These are phyloP conservation scores for Ambastaia sidthimunki DNA, from an alignment of 2,797 vertebrate genomes.

Conservation along the genomic window DNA sequence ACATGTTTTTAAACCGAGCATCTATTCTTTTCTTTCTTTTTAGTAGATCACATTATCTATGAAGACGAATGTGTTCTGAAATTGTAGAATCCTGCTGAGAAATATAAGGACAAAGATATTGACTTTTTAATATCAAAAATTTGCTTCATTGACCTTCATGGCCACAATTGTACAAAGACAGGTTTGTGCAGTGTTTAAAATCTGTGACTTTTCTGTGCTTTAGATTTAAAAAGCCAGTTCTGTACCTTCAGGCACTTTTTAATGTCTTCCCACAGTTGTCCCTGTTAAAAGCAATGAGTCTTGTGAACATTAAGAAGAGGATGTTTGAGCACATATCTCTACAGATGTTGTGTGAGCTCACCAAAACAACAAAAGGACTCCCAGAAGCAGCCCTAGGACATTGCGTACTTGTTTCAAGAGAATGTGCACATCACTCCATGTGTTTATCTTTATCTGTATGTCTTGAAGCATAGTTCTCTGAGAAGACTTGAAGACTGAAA, in stretches of 20 bases:
- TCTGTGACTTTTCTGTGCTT: slow-evolving; percentile 7
- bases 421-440: slow-evolving; percentile 69
- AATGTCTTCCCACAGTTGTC: slow-evolving; percentile 67
- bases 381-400: slow-evolving; percentile 68
- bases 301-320: slow-evolving; percentile 67
- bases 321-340: slow-evolving; percentile 68
- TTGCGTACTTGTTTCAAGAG: slow-evolving; percentile 72
- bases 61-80: too few relatives aligned
- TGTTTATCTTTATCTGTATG: slow-evolving; percentile 61
- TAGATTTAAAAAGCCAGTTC: slow-evolving; percentile 53
- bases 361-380: slow-evolving; percentile 70
- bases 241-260: slow-evolving; percentile 66
- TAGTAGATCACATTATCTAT: too few relatives aligned
- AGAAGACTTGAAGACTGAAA: slow-evolving; percentile 43
- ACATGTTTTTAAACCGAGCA: too few relatives aligned
- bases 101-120: too few relatives aligned
- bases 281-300: slow-evolving; percentile 66
- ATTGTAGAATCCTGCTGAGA: too few relatives aligned
- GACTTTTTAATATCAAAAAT: too few relatives aligned
- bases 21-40: too few relatives aligned
- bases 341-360: slow-evolving; percentile 74
- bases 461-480: slow-evolving; percentile 67
- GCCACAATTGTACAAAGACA: too few relatives aligned
- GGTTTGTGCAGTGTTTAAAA: background rate
- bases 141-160: too few relatives aligned